Base-by-base conservation (phyloP, 2,113 vertebrate genomes). In the Megaleporinus macrocephalus region DNA sequence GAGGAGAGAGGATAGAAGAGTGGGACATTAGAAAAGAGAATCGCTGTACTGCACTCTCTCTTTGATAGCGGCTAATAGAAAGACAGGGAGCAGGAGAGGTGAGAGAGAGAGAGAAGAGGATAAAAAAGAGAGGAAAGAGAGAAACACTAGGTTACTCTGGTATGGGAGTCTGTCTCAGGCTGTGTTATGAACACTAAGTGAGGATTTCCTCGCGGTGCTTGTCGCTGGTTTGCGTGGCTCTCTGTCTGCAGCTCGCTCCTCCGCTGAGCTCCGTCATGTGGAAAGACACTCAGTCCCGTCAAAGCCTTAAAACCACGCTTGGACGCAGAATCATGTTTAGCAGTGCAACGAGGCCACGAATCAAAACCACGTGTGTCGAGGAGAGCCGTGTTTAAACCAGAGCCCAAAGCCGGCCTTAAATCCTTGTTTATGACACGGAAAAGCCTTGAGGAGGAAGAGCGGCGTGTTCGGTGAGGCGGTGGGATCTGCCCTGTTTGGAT, bases 181-280 rank as follows among this genome's bases (percentile, higher is more conserved):
- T 36, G 33, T 36, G 6, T 36, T 6, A 18, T 51, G 20, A 82
- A 76, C 70, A 74, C 22, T 61, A 61, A 62, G 33, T n/a, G 74
- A 86, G 73, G 73, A 30, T 72, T 29, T 62, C 61, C 68, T 47
- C 68, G 24, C 24, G 29, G 66, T 53, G 59, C 59, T 79, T 79
- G 36, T 59, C 29, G 44, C 20, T 61, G 68, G 53, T 71, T 41
- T 71, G 24, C 18, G 26, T 26, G 14, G 71, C 55, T 47, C 36
- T 26, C 36, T 72, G 22, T 62, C 68, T 24, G 22, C 12, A 5
- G 57, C 24, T 18, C 20, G 57, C 16, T 5, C 20, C 20, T 4
- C 49, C 36, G n/a, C 24, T 22, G 30, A 13, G 66, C 20, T 79
- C 66, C 57, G 22, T 61, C 57, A 13, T 41, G 4, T 75, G 53